Evolutionary conservation across 2,888 invertebrate genomes (phyloP), one percentile per base, ranked within the genome.

Genomic region (Clepsis dumicolana): DNA sequence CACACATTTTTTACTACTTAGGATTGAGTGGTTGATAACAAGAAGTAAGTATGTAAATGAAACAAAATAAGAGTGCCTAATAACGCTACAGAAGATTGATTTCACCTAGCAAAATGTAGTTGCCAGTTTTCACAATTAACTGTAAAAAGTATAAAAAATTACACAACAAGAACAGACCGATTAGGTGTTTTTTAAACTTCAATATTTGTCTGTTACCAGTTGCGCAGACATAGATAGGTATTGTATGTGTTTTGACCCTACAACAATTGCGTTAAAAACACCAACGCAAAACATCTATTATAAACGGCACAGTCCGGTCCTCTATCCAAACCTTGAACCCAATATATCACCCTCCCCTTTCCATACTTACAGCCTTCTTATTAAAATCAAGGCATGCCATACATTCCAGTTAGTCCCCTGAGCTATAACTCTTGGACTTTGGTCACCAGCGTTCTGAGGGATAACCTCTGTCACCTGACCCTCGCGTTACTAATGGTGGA

Each of bases 401-500:
- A 66, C 52, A 64, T 70, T 48, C 41, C 60, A 67, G 48, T 70
- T 70, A 67, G 52, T 18, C 2, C 32, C 63, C 62, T 21, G 35
- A 72, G 80, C 78, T 79, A 84, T 88, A 84, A 82, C 83, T 87
- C 83, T 72, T 63, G 70, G 81, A 85, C 86, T 89, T 87, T 72
- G 80, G 79, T 74, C 77, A 77, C 74, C 72, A 76, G 80, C 78
- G 87, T 84, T 77, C 77, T 71, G 65, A 65, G 35, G 87, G 86
- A 88, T 88, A 87, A 77, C 74, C 70, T 75, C 77, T 86, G 87
- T 83, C 88, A 84, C 80, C 79, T 85, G 81, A 79, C 87, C 86
- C 85, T 84, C 83, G 75, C 82, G 78, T 71, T 80, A 88, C 88
- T 85, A 85, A 89, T 88, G 86, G 79, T 71, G 79, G 78, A 29